Base-by-base conservation (phyloP, 2,888 invertebrate species). In the Eucriotettix oculatus region DNA sequence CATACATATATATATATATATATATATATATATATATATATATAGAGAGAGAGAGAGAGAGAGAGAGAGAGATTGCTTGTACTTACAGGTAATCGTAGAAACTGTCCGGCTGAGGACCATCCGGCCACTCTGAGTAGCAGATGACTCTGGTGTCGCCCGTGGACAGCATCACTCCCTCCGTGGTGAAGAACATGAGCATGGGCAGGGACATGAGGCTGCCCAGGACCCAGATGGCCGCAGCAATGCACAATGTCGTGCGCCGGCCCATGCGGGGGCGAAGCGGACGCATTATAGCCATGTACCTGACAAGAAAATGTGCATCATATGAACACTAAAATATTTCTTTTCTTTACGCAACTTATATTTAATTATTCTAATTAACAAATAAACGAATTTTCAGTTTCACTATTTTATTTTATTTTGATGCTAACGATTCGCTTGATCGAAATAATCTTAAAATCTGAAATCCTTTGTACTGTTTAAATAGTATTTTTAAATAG, bases 211-310 rank as follows among this genome's bases (percentile, higher is more conserved):
- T 79, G 54, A 86, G 74, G 11, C 84, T 81, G 42, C 91, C 90
- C 65, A 86, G 78, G 0, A 84, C 74, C 96, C 96, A 96, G 67
- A 95, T 94, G 59, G 83, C 79, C 9, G 85, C 80, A 0, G 92
- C 91, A 65, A 93, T 85, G 67, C 84, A 84, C 59, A 95, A 77
- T 0, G 95, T 94, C 14, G 86, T 83, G 41, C 86, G 79, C 69
- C 87, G 85, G 41, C 94, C 90, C 80, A 95, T 86, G 59, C 95
- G 79, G 1, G 93, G 95, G 64, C 85, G 82, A 62, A 96, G 76
- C 0, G 96, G 96, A 69, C 92, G 90, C 82, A 96, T 91, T 68
- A 96, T 96, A 58, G 95, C 96, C 75, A 92, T 88, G 72, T 95
- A 96, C 71, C 96, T 96, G 79, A 2, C 75, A 72, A 61, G 57